Base-by-base conservation (phyloP, 1,140 invertebrate species). In the Drosophila sturtevanti region DNA sequence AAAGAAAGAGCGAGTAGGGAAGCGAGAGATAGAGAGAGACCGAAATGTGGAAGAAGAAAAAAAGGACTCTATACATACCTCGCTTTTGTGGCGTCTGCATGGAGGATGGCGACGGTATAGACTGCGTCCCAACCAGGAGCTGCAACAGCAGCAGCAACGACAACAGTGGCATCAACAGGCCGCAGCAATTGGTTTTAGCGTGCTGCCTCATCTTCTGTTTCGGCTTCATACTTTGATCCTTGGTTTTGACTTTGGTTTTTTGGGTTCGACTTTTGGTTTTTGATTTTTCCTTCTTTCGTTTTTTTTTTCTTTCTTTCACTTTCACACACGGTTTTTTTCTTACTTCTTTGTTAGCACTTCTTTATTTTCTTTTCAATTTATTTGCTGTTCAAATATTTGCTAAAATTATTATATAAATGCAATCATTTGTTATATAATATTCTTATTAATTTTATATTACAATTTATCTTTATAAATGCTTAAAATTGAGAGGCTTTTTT, bases 1-100 rank as follows among this genome's bases (percentile, higher is more conserved):
- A 52, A 48, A 61, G 44, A 27, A 16, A 9, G 4, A 48, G 10
- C n/a, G n/a, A n/a, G n/a, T n/a, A n/a, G n/a, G n/a, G n/a, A n/a
- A 48, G 21, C 5, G 27, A 38, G 35, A 44, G n/a, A 59, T 38
- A 54, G 44, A 27, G 10, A 9, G 3, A 44, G 9, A 2, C 2
- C 2, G 6, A 31, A 31, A 31, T 6, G 27, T 31, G 11, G 18
- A 48, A 16, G 11, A 18, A 48, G 11, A n/a, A 48, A 16, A 21
- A 18, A 48, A 48, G 41, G 10, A 10, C 14, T 16, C 14, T 18
- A 48, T 18, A 63, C 82, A 90, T 73, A 91, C 90, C 90, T 91
- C 90, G 58, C 72, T 91, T 91, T 67, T 91, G 90, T 59, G 90
- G 90, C 60, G 89, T 63, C 68, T 90, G 89, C 82, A 91, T 81